These are phyloP conservation scores for Philereme vetulata DNA, from an alignment of 2,888 invertebrate species.

Conservation along the genomic window DNA sequence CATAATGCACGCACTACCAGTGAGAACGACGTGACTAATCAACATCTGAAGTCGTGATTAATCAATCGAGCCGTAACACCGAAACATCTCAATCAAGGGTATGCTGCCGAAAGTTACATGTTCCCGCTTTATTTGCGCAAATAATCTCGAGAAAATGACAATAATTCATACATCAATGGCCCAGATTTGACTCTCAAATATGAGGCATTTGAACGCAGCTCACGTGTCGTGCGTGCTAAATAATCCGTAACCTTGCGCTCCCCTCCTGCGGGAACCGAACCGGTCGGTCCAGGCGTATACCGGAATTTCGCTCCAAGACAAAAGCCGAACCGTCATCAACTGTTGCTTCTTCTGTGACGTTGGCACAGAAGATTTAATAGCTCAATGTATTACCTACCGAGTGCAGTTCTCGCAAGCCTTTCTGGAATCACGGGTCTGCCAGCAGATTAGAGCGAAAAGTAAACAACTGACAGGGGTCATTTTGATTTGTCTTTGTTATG, in stretches of 20 bases:
- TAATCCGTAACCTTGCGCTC: constrained; percentile 71
- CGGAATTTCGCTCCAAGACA: constrained; percentile 59
- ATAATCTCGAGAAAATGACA: neutral
- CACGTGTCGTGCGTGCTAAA: constrained; percentile 64
- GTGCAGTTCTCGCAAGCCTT: constrained; percentile 45
- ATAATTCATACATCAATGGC: neutral
- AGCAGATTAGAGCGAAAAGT: constrained; percentile 37
- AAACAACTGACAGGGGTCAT: constrained; percentile 47
- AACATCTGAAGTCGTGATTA: constrained; percentile 17
- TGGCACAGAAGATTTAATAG: neutral
- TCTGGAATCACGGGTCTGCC: constrained; percentile 36
- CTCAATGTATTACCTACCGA: constrained; percentile 43
- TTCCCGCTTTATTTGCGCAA: neutral
- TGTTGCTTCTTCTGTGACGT: constrained; percentile 7
- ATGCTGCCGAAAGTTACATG: neutral
- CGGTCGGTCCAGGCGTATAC: constrained; percentile 61
- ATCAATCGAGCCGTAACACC: constrained; percentile 9
- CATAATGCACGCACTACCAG: constrained; percentile 26
- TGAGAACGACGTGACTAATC: constrained; percentile 23
- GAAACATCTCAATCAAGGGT: neutral
- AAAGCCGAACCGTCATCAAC: constrained; percentile 35
- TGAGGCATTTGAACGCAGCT: constrained; percentile 29
- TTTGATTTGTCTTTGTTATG: constrained; percentile 39
- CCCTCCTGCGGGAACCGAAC: constrained; percentile 74
- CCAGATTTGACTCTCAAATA: constrained; percentile 28